A percentile compares a stretch with the other conserved stretches of the same genome.
phyloP scores from a whole-genome alignment of 2,888 invertebrate species.

The Volucella zonaria region DNA sequence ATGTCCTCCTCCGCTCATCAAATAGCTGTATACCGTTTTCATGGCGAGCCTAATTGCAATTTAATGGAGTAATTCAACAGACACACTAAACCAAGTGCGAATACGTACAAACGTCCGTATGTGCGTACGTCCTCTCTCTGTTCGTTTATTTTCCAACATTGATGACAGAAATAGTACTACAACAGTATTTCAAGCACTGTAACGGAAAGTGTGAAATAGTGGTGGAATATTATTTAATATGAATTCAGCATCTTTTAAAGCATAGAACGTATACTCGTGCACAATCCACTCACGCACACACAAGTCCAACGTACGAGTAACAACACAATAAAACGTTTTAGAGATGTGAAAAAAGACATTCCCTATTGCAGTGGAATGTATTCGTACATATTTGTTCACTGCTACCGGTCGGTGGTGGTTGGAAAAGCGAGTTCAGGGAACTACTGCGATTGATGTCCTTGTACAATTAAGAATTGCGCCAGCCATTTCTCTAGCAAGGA shows the following conservation, averaged over 20 bases:
- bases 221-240: conserved; percentile 38
- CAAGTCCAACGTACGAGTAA: not conserved
- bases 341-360: conserved; percentile 15
- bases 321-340: not conserved
- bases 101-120: not conserved
- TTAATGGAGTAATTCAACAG: conserved; percentile 64
- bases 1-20: conserved; percentile 9
- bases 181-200: conserved; percentile 30
- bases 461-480: conserved; percentile 4
- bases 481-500: conserved; percentile 30
- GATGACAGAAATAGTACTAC: conserved; percentile 9
- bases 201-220: conserved; percentile 34
- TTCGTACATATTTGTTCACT: conserved; percentile 10
- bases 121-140: conserved; percentile 3
- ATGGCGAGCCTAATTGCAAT: conserved; percentile 62
- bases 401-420: conserved; percentile 12
- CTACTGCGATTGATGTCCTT: conserved; percentile 36
- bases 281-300: not conserved
- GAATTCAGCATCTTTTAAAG: conserved; percentile 12
- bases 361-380: not conserved
- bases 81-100: conserved; percentile 15
- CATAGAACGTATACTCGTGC: not conserved
- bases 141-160: conserved; percentile 17
- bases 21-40: conserved; percentile 17
- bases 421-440: conserved; percentile 6